These are phyloP conservation scores for Isichthys henryi DNA, from an alignment of 2,113 vertebrate species.

Conservation along the genomic window DNA sequence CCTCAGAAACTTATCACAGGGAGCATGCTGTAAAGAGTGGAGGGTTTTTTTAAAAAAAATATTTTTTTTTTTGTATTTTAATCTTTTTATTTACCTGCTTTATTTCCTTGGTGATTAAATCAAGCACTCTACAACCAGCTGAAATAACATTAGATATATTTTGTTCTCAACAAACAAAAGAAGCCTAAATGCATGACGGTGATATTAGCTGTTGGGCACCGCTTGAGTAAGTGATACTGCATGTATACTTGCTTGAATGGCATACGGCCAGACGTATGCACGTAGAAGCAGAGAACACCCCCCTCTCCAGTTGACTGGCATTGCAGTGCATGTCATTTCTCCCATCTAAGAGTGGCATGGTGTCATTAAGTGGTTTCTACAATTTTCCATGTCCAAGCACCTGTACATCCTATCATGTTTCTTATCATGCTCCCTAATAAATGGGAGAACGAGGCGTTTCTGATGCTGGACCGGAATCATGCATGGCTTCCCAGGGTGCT, in stretches of 20 bases:
- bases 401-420: not conserved
- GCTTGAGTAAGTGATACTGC: not conserved
- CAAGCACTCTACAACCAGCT: not conserved
- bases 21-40: not conserved
- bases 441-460: not conserved
- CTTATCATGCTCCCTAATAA: not conserved
- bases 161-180: not conserved
- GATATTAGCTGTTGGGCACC: not conserved
- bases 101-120: not conserved
- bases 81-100: not conserved
- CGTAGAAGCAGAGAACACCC: not conserved
- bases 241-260: not conserved
- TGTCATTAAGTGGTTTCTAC: not conserved
- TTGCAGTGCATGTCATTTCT: not conserved
- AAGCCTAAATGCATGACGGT: not conserved
- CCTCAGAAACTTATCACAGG: not conserved
- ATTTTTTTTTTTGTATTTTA: not conserved
- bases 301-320: not conserved
- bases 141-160: not conserved
- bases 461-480: not conserved
- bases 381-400: not conserved
- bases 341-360: not conserved
- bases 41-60: too few species aligned
- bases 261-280: not conserved
- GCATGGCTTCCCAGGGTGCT: too few species aligned